Base-by-base conservation (phyloP, 2,113 vertebrate genomes). In the Trinectes maculatus region DNA sequence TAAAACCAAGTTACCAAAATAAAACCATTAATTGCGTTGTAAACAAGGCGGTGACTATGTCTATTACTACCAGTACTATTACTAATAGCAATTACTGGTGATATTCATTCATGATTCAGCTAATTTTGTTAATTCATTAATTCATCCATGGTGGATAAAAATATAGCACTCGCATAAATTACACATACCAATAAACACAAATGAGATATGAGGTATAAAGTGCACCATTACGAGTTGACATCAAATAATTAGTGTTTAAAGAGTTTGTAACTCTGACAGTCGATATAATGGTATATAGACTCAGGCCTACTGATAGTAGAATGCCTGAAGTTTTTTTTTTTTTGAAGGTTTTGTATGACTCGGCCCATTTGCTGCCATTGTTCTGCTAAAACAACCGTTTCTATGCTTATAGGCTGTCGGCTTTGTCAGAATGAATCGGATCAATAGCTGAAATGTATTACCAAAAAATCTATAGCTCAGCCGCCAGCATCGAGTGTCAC, bases 401-500 rank as follows among this genome's bases (percentile, higher is more conserved):
- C 73, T 48, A 37, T 24, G 59, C 48, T 64, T 59, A 70, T 34
- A 57, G 64, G 39, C 59, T 24, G 46, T 69, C 71, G 58, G 9
- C 71, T 69, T 29, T 75, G 62, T 85, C 79, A 80, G 18, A 67
- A 71, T 43, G 28, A 71, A 75, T 71, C 37, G 66, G 19, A 73
- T 76, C 67, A 73, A 61, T 70, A 43, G 31, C 37, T 47, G 25
- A 22, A 19, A 72, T 60, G 77, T 29, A 74, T 75, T 71, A 74
- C 60, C 25, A 31, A 21, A 69, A 59, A 59, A 65, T 33, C 33
- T 68, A 65, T 18, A 66, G 43, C 36, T 28, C 55, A 53, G 61
- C 69, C 72, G 47, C n/a, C 22, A 75, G 77, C 58, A 70, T 69
- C 65, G 53, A 75, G 56, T 79, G 64, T 71, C 80, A 63, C 33